These are phyloP conservation scores for Ips nitidus DNA, from an alignment of 1,140 invertebrate species.

Conservation along the genomic window DNA sequence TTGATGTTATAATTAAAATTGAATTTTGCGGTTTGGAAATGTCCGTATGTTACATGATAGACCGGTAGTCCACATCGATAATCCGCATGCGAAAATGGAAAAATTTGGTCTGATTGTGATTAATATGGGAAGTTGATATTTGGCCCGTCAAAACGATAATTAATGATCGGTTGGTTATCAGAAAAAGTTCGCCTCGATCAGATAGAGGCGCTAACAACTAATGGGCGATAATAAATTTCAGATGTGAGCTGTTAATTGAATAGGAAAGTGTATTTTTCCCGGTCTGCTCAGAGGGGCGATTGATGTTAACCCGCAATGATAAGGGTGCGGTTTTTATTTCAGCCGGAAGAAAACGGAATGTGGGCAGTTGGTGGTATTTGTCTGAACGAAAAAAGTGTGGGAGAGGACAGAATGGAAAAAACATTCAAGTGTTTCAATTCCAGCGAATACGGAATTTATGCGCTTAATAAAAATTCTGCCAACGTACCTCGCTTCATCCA, in stretches of 20 bases:
- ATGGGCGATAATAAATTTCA: conserved; percentile 27
- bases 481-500: conserved; percentile 4
- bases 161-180: conserved; percentile 19
- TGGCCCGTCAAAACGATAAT: conserved; percentile 19
- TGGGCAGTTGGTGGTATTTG: too few species aligned
- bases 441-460: not conserved
- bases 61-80: too few species aligned
- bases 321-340: too few species aligned
- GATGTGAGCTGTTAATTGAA: conserved; percentile 23
- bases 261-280: conserved; percentile 8
- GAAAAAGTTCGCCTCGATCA: conserved; percentile 18
- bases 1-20: too few species aligned
- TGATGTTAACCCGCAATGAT: too few species aligned
- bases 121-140: conserved; percentile 31
- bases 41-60: too few species aligned
- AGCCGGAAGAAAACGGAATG: too few species aligned
- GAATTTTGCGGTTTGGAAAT: too few species aligned
- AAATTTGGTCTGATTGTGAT: conserved; percentile 20
- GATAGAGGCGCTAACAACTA: conserved; percentile 24
- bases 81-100: not conserved
- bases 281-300: not conserved
- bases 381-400: too few species aligned
- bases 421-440: not conserved
- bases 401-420: too few species aligned
- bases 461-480: conserved; percentile 9